Percentiles rank a stretch among this genome's conserved stretches.
Conservation (phyloP, 2,113 vertebrate species). For the Bujurquina vittata region DNA sequence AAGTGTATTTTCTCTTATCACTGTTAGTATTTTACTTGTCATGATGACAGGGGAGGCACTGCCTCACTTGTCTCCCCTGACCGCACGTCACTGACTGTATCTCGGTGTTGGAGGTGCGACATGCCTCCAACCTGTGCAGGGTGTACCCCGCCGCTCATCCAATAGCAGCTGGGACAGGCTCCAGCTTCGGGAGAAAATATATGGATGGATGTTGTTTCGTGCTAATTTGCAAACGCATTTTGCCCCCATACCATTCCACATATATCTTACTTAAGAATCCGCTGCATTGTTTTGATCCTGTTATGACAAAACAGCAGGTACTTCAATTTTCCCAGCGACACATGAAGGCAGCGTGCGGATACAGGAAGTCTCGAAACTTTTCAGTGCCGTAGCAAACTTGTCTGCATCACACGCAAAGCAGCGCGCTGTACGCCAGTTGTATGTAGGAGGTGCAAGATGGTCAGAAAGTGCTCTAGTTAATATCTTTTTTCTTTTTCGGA, state of each 20-base stretch:
- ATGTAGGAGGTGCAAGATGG: conserved; percentile 43
- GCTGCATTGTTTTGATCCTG: not conserved
- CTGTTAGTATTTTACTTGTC: too few species aligned
- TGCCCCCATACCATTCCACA: not conserved
- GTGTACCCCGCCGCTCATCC: too few species aligned
- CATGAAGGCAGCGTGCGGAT: conserved; percentile 49
- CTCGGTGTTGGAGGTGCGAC: too few species aligned
- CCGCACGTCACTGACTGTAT: too few species aligned
- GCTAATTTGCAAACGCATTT: not conserved
- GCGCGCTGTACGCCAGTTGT: not conserved
- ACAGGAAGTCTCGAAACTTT: conserved; percentile 77
- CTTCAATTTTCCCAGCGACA: conserved; percentile 4
- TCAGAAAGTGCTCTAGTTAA: conserved; percentile 6
- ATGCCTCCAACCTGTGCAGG: too few species aligned
- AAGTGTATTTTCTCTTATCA: too few species aligned
- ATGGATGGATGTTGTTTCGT: too few species aligned
- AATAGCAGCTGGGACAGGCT: too few species aligned
- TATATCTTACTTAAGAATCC: not conserved
- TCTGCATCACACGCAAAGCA: not conserved
- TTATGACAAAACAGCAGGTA: accelerated
- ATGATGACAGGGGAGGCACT: too few species aligned
- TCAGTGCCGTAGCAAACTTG: conserved; percentile 42
- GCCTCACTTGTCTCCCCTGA: too few species aligned
- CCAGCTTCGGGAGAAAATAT: too few species aligned
- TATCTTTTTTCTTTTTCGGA: not conserved